These are phyloP conservation scores for Tenthredo mesomela DNA, from an alignment of 2,888 invertebrate species.

Conservation along the genomic window DNA sequence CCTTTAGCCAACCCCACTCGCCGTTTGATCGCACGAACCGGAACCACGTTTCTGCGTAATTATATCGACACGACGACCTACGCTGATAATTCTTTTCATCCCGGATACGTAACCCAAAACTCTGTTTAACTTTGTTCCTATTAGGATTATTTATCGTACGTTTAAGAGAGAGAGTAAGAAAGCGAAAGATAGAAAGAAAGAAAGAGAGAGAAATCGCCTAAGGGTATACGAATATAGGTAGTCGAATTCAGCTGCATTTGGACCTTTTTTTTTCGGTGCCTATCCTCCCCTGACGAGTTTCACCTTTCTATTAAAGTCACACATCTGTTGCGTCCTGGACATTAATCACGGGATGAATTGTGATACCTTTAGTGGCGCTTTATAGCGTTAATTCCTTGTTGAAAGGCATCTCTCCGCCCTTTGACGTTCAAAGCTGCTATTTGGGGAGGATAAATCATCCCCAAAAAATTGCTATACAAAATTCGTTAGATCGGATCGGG, in stretches of 20 bases:
- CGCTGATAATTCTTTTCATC: conserved; percentile 19
- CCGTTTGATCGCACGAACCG: conserved; percentile 25
- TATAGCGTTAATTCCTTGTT: conserved; percentile 45
- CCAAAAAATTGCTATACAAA: conserved; percentile 6
- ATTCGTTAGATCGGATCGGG: conserved; percentile 4
- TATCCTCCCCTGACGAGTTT: conserved; percentile 43
- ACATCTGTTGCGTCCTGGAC: conserved; percentile 71
- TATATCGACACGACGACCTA: neutral
- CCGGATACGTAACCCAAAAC: neutral
- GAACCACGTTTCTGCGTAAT: conserved; percentile 28
- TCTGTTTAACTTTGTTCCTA: conserved; percentile 34
- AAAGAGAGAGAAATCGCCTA: neutral
- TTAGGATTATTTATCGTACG: conserved; percentile 21
- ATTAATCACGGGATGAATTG: conserved; percentile 72
- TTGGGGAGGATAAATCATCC: conserved; percentile 39
- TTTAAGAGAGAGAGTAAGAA: conserved; percentile 7
- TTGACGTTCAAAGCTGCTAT: conserved; percentile 31
- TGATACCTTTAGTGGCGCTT: conserved; percentile 49
- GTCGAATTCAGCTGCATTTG: conserved; percentile 32
- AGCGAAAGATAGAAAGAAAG: neutral
- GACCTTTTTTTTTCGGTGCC: conserved; percentile 35
- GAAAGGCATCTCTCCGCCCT: conserved; percentile 42
- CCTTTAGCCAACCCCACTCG: neutral
- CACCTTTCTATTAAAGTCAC: conserved; percentile 61
- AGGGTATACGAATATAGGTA: conserved; percentile 39